phyloP scores from a whole-genome alignment of 2,113 vertebrate species.

The Lophochroa leadbeateri region DNA sequence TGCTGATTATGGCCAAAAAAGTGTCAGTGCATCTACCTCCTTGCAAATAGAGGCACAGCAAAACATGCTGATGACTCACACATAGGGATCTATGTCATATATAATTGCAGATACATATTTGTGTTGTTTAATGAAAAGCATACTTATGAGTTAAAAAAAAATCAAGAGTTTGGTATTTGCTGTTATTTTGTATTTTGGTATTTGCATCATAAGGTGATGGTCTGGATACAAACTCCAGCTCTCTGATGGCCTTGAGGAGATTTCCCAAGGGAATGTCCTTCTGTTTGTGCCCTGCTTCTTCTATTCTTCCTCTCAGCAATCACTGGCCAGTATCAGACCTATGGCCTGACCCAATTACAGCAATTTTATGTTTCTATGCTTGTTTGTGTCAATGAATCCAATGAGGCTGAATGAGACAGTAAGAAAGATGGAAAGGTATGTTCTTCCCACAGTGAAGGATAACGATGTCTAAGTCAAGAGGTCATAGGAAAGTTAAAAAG shows the following conservation, averaged over 20 bases:
- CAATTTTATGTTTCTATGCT: conserved; percentile 58
- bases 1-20: neutral
- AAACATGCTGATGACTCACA: neutral
- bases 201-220: neutral
- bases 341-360: conserved; percentile 63
- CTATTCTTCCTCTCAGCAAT: conserved; percentile 25
- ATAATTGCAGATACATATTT: neutral
- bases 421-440: conserved; percentile 61
- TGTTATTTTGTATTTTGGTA: neutral
- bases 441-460: conserved; percentile 34
- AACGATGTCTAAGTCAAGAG: conserved; percentile 54
- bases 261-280: neutral
- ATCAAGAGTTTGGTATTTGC: neutral
- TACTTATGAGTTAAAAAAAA: neutral
- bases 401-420: conserved; percentile 25
- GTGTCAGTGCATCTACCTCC: neutral
- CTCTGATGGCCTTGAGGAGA: neutral
- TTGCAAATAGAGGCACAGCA: neutral
- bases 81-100: neutral
- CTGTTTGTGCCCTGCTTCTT: neutral
- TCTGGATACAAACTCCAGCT: neutral
- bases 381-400: conserved; percentile 50
- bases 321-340: conserved; percentile 22
- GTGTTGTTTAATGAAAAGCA: neutral
- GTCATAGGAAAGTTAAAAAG: conserved; percentile 44